Percentiles rank a stretch among this genome's conserved stretches.
Evolutionary conservation across 2,888 invertebrate genomes (phyloP).

Genomic region (Hypomecis atomaria): DNA sequence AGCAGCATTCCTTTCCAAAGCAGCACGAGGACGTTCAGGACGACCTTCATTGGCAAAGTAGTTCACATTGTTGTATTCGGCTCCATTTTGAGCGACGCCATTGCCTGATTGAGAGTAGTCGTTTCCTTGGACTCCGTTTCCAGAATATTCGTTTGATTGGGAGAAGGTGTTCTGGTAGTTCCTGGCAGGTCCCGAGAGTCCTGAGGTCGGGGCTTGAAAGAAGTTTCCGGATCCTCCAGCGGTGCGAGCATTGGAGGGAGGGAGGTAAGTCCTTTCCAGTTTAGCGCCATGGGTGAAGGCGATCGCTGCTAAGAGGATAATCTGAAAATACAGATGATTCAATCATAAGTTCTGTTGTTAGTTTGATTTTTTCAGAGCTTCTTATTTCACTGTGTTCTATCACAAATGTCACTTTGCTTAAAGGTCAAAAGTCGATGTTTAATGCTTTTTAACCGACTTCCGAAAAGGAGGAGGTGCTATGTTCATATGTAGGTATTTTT

Average conservation of each 20-base stretch:
- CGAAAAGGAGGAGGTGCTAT: no score
- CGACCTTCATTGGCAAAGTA: slow-evolving; percentile 45
- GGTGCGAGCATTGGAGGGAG: slow-evolving; percentile 61
- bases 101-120: slow-evolving; percentile 37
- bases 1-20: slow-evolving; percentile 71
- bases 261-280: slow-evolving; percentile 72
- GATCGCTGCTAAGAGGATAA: slow-evolving; percentile 63
- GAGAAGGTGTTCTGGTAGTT: slow-evolving; percentile 33
- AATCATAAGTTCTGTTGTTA: not conserved
- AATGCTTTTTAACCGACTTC: no score
- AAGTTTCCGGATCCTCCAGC: slow-evolving; percentile 65
- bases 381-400: not conserved
- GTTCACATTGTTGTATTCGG: slow-evolving; percentile 46
- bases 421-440: no score
- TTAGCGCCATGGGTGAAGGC: slow-evolving; percentile 67
- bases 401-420: not conserved
- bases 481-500: no score
- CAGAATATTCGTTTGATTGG: slow-evolving; percentile 33
- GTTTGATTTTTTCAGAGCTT: not conserved
- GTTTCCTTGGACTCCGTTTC: slow-evolving; percentile 43
- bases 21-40: slow-evolving; percentile 69
- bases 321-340: slow-evolving; percentile 48
- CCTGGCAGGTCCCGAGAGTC: slow-evolving; percentile 23
- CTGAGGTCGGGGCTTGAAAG: slow-evolving; percentile 57
- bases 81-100: slow-evolving; percentile 29